A percentile compares a stretch with the other conserved stretches of the same genome.
Evolutionary conservation across 2,113 vertebrate genomes (phyloP).

Genomic region (Protobothrops mucrosquamatus): DNA sequence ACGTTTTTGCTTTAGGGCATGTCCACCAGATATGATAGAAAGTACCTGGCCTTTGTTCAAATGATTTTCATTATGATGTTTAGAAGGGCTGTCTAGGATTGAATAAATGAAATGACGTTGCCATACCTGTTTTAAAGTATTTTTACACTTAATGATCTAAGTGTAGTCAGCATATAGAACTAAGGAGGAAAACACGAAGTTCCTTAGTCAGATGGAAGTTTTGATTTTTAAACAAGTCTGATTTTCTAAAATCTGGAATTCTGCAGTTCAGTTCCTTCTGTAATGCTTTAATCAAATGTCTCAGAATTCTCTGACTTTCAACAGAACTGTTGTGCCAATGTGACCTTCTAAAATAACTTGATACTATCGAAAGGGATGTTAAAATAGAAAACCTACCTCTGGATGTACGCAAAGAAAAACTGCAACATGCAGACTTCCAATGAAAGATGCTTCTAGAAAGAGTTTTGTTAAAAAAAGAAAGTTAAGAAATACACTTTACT

Average conservation of each 20-base stretch:
- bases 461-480: conserved; percentile 32
- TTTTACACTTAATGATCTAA: neutral
- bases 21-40: no score
- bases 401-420: conserved; percentile 98
- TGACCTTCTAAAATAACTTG: neutral
- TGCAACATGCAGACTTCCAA: conserved; percentile 99
- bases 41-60: no score
- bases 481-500: neutral
- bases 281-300: neutral
- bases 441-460: conserved; percentile 91
- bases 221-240: neutral
- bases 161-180: neutral
- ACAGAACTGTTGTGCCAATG: neutral
- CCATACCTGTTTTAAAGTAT: neutral
- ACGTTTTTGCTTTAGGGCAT: no score
- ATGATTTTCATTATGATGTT: neutral
- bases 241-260: neutral
- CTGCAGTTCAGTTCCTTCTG: neutral
- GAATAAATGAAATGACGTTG: neutral
- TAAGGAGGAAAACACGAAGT: neutral
- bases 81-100: neutral
- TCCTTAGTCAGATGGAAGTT: neutral
- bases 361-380: conserved; percentile 7
- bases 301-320: neutral
- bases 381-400: conserved; percentile 79